phyloP scores from a whole-genome alignment of 2,113 vertebrate genomes.

The Galbula dea region DNA sequence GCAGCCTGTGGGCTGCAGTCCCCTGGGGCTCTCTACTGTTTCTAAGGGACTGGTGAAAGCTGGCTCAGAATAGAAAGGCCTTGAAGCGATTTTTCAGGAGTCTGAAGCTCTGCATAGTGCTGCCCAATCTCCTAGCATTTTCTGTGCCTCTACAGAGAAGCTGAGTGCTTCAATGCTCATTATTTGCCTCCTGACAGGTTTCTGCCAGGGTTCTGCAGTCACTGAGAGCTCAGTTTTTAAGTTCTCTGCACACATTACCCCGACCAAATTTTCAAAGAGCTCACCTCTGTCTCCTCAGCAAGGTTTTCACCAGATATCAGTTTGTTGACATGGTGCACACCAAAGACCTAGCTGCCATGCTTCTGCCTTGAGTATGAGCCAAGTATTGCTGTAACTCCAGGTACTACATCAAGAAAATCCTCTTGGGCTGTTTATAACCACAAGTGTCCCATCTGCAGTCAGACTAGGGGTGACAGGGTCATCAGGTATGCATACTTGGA shows the following conservation, averaged over 20 bases:
- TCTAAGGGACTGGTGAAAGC: background rate
- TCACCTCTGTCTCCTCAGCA: fast-evolving
- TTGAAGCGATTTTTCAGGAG: background rate
- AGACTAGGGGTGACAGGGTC: background rate
- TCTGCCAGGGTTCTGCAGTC: background rate
- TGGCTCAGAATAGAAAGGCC: slow-evolving; percentile 32
- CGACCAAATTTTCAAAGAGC: background rate
- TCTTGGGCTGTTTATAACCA: background rate
- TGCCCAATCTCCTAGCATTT: background rate
- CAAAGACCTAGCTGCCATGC: background rate
- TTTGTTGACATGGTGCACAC: background rate
- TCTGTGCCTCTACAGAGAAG: background rate
- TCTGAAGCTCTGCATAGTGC: background rate
- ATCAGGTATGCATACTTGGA: background rate
- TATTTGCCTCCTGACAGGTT: background rate
- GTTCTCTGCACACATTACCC: background rate
- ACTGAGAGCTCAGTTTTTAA: background rate
- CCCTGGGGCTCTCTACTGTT: background rate
- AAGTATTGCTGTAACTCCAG: background rate
- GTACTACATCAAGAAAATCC: background rate
- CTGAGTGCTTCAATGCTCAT: background rate
- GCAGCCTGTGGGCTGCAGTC: background rate
- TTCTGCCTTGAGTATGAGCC: background rate
- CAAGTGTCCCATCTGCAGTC: background rate
- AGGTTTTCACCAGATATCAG: background rate